Base-by-base conservation (phyloP, 2,888 invertebrate genomes). In the Tetrapedia diversipes region DNA sequence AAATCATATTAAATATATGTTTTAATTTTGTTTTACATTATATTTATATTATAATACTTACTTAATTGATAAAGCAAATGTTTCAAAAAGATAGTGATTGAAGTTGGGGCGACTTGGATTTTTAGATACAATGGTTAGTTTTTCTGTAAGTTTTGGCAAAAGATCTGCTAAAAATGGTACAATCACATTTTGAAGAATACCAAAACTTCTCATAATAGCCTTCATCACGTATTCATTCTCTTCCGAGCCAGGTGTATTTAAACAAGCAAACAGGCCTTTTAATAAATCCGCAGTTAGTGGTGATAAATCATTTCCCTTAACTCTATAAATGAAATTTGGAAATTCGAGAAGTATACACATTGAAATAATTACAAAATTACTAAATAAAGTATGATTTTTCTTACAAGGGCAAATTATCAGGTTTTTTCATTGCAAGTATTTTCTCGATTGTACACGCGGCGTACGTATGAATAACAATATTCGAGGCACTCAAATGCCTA, bases 191-290 rank as follows among this genome's bases (percentile, higher is more conserved):
- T 98, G 97, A 19, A 98, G 93, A 24, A 96, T 94, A 0, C 96
- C 95, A 89, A 98, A 95, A 59, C 95, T 95, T 76, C 98, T 94
- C 95, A 99, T 97, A n/a, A 99, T 95, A 2, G 98, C 98, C 94
- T 98, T 99, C 98, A 99, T 99, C 8, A 97, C 95, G 90, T 99
- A 99, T 92, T 99, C 99, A 91, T 99, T 99, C 92, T 99, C 98
- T 82, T 95, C 95, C 0, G 97, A 96, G 4, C 95, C 95, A 0
- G 95, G 94, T 80, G 94, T 92, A 8, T 95, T 94, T 65, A 99
- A 93, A 22, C 96, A 95, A 0, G 92, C 93, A 92, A 99, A 97
- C 34, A 99, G 93, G 66, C 95, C 95, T 7, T 93, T 93, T 14
- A 99, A 93, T 57, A 98, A 92, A 64, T 94, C 93, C 34, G 93